A percentile compares a stretch with the other conserved stretches of the same genome.
These are phyloP conservation scores for Perithous albicinctus DNA, from an alignment of 2,888 invertebrate genomes.

Conservation along the genomic window DNA sequence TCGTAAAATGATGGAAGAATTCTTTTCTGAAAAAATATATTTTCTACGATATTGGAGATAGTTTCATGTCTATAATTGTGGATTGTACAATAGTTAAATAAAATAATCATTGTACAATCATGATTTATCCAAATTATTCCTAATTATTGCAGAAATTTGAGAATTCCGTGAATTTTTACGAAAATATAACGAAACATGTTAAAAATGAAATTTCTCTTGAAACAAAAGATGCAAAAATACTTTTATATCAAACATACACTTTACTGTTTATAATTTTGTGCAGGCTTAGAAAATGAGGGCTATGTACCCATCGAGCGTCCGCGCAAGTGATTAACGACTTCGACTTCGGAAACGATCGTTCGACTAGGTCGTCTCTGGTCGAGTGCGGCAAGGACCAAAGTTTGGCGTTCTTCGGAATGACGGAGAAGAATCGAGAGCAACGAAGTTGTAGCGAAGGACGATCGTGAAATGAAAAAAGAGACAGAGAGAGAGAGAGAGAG, in stretches of 20 bases:
- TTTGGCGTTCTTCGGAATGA: slow-evolving; percentile 47
- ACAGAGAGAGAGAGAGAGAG: slow-evolving; percentile 5
- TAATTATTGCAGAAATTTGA: too few species aligned
- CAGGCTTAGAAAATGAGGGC: background rate
- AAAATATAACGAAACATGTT: background rate
- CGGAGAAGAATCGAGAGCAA: slow-evolving; percentile 48
- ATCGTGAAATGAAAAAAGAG: too few species aligned
- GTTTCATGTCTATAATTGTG: too few species aligned
- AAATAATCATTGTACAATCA: too few species aligned
- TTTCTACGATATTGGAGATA: too few species aligned
- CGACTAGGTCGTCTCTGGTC: slow-evolving; percentile 2
- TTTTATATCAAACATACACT: too few species aligned
- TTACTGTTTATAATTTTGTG: background rate
- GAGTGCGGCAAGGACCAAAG: slow-evolving; percentile 44
- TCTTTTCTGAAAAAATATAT: too few species aligned
- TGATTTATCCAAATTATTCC: too few species aligned
- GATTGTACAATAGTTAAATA: too few species aligned
- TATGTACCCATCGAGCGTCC: background rate
- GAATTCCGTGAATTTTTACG: background rate
- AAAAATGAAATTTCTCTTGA: too few species aligned
- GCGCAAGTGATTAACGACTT: slow-evolving; percentile 62
- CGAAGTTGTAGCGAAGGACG: background rate
- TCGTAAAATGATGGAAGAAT: too few species aligned
- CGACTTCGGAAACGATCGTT: slow-evolving; percentile 59
- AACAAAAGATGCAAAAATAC: too few species aligned